Evolutionary conservation across 1,140 invertebrate species (phyloP).

Genomic region (Antheraea mylitta): DNA sequence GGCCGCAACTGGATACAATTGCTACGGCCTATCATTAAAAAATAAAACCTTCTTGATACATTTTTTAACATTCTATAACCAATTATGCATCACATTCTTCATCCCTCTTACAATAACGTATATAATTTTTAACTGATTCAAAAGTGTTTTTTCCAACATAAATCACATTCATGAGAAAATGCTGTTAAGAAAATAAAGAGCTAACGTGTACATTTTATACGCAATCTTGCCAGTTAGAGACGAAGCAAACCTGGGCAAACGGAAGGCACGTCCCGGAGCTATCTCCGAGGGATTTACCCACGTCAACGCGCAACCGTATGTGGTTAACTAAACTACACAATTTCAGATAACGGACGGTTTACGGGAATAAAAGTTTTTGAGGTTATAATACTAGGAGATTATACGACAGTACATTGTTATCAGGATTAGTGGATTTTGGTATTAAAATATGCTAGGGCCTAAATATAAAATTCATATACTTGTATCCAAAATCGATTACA

Average conservation of each 20-base stretch:
- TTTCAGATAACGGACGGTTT: slow-evolving; percentile 20
- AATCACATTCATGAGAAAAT: neutral
- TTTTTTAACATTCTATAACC: no score
- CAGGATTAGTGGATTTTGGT: neutral
- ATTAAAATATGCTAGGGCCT: no score
- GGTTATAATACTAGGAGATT: slow-evolving; percentile 17
- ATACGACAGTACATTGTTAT: neutral
- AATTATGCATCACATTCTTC: no score
- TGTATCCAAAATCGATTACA: no score
- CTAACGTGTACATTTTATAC: neutral
- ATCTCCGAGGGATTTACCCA: slow-evolving; percentile 25
- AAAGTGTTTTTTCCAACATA: no score
- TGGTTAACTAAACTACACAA: slow-evolving; percentile 24
- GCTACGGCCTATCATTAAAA: no score
- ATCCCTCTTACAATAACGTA: no score
- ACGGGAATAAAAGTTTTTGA: slow-evolving; percentile 19
- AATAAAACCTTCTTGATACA: no score
- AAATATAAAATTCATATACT: no score
- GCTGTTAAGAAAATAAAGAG: neutral
- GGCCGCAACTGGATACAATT: no score
- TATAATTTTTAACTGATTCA: no score
- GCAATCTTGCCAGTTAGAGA: neutral
- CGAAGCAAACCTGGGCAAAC: neutral
- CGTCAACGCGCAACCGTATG: slow-evolving; percentile 25
- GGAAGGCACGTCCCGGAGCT: slow-evolving; percentile 12